These are phyloP conservation scores for Tragelaphus strepsiceros DNA, from an alignment of 2,113 vertebrate genomes.

Conservation along the genomic window DNA sequence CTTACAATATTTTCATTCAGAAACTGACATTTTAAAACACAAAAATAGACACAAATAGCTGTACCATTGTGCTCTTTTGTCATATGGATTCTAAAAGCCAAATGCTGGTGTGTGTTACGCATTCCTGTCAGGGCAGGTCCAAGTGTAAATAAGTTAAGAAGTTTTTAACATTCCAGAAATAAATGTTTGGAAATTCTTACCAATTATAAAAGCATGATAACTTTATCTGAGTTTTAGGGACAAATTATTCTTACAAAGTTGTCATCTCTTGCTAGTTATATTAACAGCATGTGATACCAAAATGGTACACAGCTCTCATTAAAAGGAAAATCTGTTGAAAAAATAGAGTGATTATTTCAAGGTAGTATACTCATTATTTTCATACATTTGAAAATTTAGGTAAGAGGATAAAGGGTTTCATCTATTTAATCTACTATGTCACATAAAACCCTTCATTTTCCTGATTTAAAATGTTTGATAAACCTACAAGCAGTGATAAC, in stretches of 20 bases:
- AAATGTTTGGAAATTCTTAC: neutral
- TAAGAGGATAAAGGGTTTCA: neutral
- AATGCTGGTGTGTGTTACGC: neutral
- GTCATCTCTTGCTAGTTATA: neutral
- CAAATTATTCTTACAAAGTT: neutral
- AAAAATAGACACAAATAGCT: neutral
- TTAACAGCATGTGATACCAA: neutral
- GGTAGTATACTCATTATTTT: neutral
- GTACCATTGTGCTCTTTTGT: neutral
- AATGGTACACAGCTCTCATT: neutral
- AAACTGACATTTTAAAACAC: neutral
- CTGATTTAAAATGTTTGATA: neutral
- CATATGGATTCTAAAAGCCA: neutral
- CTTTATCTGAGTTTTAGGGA: neutral
- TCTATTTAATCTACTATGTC: neutral
- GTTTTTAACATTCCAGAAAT: neutral
- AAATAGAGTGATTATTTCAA: neutral
- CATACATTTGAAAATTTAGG: neutral
- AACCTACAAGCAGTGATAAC: neutral
- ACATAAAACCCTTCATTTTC: neutral
- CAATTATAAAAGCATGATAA: neutral
- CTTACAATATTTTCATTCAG: constrained; percentile 15
- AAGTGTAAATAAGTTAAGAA: neutral
- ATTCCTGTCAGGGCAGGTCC: neutral
- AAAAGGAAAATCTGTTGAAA: neutral